These are phyloP conservation scores for Leptosomus discolor DNA, from an alignment of 2,113 vertebrate species.

Conservation along the genomic window DNA sequence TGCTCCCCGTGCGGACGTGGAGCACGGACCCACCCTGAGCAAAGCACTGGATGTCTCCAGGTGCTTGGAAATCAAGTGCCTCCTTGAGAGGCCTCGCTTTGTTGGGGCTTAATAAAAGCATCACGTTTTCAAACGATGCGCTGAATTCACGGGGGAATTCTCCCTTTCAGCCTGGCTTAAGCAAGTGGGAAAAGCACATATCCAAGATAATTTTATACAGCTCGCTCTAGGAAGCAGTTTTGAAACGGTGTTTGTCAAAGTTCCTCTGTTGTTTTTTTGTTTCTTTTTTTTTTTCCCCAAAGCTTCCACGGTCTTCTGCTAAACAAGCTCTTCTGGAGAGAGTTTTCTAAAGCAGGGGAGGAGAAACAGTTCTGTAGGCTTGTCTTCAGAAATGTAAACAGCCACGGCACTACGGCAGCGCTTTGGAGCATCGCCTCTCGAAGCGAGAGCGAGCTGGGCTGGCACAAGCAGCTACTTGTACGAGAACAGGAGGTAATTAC, in stretches of 20 bases:
- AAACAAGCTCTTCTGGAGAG: background rate
- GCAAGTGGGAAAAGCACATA: background rate
- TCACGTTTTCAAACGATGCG: background rate
- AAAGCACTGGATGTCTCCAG: background rate
- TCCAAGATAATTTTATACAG: background rate
- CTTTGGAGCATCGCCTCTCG: background rate
- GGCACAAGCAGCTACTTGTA: constrained; percentile 30
- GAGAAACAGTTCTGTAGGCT: background rate
- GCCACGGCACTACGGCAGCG: background rate
- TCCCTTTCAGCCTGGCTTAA: background rate
- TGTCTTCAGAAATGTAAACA: background rate
- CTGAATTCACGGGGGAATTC: background rate
- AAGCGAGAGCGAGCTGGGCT: background rate
- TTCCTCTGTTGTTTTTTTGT: background rate
- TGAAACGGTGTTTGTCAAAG: background rate
- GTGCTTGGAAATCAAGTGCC: background rate
- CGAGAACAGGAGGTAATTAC: background rate
- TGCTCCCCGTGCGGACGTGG: fast-evolving
- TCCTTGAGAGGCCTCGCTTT: background rate
- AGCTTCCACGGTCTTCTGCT: background rate
- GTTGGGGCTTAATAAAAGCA: background rate
- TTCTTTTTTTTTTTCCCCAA: background rate
- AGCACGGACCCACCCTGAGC: background rate
- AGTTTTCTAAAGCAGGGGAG: background rate
- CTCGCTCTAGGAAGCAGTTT: background rate